Evolutionary conservation across 2,888 invertebrate species (phyloP).

Genomic region (Syrista parreyssii): DNA sequence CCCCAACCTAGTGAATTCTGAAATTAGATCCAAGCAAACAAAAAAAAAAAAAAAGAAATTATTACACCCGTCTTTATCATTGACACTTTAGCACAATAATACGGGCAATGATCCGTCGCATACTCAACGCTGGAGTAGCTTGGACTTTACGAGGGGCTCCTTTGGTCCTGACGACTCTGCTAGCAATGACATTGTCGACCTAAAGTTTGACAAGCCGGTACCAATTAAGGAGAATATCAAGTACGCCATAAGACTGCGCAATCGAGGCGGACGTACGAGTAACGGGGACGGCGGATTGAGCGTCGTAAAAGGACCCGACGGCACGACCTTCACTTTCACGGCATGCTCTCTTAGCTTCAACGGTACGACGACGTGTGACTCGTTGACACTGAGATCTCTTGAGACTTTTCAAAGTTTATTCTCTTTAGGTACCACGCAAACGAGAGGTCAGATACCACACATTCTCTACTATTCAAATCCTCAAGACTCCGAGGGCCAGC

Average conservation of each 20-base stretch:
- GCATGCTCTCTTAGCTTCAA: slow-evolving; percentile 94
- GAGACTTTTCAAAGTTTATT: slow-evolving; percentile 3
- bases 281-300: slow-evolving; percentile 94
- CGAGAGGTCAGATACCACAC: slow-evolving; percentile 94
- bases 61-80: too few species aligned
- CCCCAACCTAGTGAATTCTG: too few species aligned
- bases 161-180: slow-evolving; percentile 87
- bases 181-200: slow-evolving; percentile 84
- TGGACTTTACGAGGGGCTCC: slow-evolving; percentile 85
- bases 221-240: slow-evolving; percentile 89
- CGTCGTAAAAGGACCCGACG: slow-evolving; percentile 91
- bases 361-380: slow-evolving; percentile 67
- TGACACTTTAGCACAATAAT: slow-evolving; percentile 64
- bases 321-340: slow-evolving; percentile 89
- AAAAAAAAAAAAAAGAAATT: neutral
- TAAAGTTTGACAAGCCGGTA: slow-evolving; percentile 91
- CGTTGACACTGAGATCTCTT: slow-evolving; percentile 1
- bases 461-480: slow-evolving; percentile 88
- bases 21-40: neutral
- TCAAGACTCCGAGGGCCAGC: slow-evolving; percentile 71
- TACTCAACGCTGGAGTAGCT: slow-evolving; percentile 87
- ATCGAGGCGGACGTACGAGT: slow-evolving; percentile 91
- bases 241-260: slow-evolving; percentile 89
- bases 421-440: slow-evolving; percentile 79
- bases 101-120: slow-evolving; percentile 71